Base-by-base conservation (phyloP, 2,113 vertebrate species). In the Leucopsar rothschildi region DNA sequence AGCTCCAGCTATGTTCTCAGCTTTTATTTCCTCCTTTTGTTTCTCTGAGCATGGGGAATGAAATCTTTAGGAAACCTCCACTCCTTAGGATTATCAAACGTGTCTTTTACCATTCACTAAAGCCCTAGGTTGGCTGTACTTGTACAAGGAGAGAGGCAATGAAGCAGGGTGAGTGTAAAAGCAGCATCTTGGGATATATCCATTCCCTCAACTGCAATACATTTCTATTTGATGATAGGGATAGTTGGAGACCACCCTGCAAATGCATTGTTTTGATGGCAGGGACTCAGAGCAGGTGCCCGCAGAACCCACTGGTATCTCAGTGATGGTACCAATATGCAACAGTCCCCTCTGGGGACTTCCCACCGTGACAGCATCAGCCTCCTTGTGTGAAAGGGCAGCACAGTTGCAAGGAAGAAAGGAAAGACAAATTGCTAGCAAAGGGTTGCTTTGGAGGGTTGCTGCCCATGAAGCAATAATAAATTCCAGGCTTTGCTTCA, bases 361-460 rank as follows among this genome's bases (percentile, higher is more conserved):
- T 68, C 47, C 56, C 56, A 45, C 59, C 4, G 0, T 0, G 42
- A 24, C 57, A 82, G 52, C 56, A 45, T 20, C 80, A 55, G 77
- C 10, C 44, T 42, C 60, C 35, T 22, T 1, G 11, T 0, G 0
- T 5, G 65, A 86, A 70, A 70, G 47, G 39, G 17, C 65, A 71
- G 61, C 69, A 15, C 50, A 66, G 55, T 1, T 24, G 35, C 47
- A 35, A 61, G 13, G 15, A 15, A 29, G 63, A 52, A 49, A 42
- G 60, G n/a, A 56, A 59, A 39, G n/a, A 75, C 1, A 1, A 42
- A 11, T 37, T 44, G 49, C 33, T 11, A 40, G n/a, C 0, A 0
- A 63, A 45, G 39, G 5, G 22, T 0, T 60, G 23, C 5, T 75
- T 5, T 0, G 1, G 33, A 57, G 23, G 24, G 13, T 5, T 10